phyloP scores from a whole-genome alignment of 2,888 invertebrate species.

The Synergus umbraculus region DNA sequence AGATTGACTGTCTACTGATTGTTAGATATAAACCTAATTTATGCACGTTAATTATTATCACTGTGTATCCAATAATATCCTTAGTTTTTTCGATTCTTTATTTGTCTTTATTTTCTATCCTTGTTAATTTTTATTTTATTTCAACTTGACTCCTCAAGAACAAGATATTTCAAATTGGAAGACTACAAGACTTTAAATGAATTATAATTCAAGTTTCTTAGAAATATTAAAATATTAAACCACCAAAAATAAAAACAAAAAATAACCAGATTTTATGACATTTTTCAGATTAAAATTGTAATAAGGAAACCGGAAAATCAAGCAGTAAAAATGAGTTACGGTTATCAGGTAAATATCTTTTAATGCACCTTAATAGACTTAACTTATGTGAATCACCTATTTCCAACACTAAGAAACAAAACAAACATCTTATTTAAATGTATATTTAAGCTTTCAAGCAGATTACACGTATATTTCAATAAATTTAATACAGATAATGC shows the following conservation, averaged over 20 bases:
- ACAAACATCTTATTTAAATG: neutral
- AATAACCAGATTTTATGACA: neutral
- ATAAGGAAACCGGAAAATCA: neutral
- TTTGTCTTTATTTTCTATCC: no score
- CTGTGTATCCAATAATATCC: no score
- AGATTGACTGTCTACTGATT: neutral
- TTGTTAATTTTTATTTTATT: neutral
- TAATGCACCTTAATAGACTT: neutral
- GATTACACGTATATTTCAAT: neutral
- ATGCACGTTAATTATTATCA: no score
- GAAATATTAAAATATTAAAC: no score
- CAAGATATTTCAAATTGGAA: no score
- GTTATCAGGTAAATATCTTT: constrained; percentile 69
- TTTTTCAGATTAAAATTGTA: constrained; percentile 19
- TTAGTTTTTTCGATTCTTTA: no score
- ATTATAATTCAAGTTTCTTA: neutral
- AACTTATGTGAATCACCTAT: neutral
- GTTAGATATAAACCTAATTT: neutral
- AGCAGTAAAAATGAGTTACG: constrained; percentile 71
- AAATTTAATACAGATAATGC: neutral
- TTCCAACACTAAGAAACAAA: no score
- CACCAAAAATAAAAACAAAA: no score
- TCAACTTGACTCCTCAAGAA: neutral
- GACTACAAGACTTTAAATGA: no score
- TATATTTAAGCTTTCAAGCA: neutral